A percentile compares a stretch with the other conserved stretches of the same genome.
Evolutionary conservation across 2,113 vertebrate species (phyloP).

Genomic region (Gymnarchus niloticus): DNA sequence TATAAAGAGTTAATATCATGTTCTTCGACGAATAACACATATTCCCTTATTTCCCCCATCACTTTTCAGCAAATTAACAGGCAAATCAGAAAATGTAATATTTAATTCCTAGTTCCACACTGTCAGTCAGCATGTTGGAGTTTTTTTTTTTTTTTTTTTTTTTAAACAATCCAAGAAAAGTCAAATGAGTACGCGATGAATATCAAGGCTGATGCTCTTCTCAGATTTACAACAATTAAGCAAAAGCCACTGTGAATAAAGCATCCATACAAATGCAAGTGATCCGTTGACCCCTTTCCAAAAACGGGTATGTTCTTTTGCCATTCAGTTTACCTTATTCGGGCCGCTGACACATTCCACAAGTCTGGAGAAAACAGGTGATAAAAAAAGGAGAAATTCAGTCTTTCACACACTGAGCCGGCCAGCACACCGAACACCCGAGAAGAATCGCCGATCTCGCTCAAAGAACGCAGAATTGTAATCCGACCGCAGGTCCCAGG

Average conservation of each 20-base stretch:
- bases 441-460: slow-evolving; percentile 20
- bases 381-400: slow-evolving; percentile 4
- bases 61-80: slow-evolving; percentile 1
- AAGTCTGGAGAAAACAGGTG: slow-evolving; percentile 6
- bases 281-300: neutral
- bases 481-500: slow-evolving; percentile 42
- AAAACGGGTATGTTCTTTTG: neutral
- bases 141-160: too few relatives aligned
- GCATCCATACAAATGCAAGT: neutral
- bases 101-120: neutral
- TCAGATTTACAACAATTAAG: slow-evolving; percentile 18
- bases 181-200: slow-evolving; percentile 28
- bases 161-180: slow-evolving; percentile 40
- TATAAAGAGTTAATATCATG: slow-evolving; percentile 15
- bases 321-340: neutral
- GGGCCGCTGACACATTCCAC: slow-evolving; percentile 10
- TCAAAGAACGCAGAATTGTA: slow-evolving; percentile 41
- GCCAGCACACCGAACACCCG: neutral
- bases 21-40: neutral
- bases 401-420: neutral
- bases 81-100: neutral
- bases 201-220: slow-evolving; percentile 41
- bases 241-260: neutral
- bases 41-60: neutral
- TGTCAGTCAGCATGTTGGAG: slow-evolving; percentile 15